Evolutionary conservation across 1,140 invertebrate species (phyloP).

Genomic region (Heterodera carotae): DNA sequence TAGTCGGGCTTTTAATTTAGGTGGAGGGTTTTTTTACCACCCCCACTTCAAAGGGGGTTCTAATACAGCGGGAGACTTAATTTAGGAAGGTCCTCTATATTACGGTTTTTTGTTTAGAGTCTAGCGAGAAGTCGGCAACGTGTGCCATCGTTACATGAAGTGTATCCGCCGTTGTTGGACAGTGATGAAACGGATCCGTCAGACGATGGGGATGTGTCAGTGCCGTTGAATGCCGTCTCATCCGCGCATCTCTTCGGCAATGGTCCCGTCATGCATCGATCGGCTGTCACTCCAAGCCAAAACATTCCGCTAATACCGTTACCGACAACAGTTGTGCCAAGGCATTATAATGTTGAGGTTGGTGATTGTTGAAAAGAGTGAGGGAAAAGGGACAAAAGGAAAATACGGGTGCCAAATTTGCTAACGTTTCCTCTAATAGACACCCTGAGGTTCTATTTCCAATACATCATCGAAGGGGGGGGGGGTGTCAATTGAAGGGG

Average conservation of each 20-base stretch:
- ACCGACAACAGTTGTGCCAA: slow-evolving; percentile 43
- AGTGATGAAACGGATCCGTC: slow-evolving; percentile 16
- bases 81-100: background rate
- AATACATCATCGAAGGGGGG: no score
- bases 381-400: no score
- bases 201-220: background rate
- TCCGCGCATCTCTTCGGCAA: background rate
- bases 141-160: slow-evolving; percentile 25
- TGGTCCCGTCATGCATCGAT: slow-evolving; percentile 8
- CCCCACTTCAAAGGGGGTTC: no score
- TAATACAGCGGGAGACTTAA: background rate
- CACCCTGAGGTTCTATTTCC: no score
- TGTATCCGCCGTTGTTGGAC: slow-evolving; percentile 42
- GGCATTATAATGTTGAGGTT: slow-evolving; percentile 61
- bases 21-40: no score
- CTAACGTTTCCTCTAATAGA: no score
- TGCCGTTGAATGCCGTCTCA: slow-evolving; percentile 11
- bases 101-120: background rate
- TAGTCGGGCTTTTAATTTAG: no score
- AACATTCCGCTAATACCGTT: slow-evolving; percentile 32
- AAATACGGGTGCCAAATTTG: no score
- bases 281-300: background rate
- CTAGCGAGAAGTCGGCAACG: slow-evolving; percentile 6
- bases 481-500: no score
- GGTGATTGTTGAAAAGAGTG: no score